A percentile compares a stretch with the other conserved stretches of the same genome.
Conservation (phyloP, 1,140 invertebrate species). For the Heliconius eleuchia region DNA sequence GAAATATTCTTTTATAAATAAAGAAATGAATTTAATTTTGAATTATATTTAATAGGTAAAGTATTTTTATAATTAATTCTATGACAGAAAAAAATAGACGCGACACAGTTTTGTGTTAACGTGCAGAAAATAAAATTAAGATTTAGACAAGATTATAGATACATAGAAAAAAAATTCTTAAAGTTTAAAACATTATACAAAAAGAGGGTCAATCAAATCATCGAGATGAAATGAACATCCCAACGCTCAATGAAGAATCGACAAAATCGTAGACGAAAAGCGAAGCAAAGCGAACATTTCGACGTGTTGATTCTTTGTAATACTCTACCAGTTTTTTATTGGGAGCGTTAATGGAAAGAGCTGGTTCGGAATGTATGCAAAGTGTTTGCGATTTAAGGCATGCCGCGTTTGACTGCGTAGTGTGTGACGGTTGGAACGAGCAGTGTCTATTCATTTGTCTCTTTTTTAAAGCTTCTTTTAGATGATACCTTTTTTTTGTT, state of each 20-base stretch:
- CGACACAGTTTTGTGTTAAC: not conserved
- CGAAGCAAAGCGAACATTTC: not conserved
- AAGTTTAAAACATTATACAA: too few relatives aligned
- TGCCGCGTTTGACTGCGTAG: constrained; percentile 39
- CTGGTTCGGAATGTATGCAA: constrained; percentile 46
- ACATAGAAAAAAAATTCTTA: too few relatives aligned
- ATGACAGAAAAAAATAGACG: too few relatives aligned
- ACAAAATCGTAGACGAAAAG: not conserved
- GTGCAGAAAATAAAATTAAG: too few relatives aligned
- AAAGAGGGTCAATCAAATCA: not conserved
- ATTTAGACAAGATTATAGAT: too few relatives aligned
- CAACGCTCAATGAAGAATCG: not conserved
- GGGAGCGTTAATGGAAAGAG: constrained; percentile 52
- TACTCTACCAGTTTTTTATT: constrained; percentile 42
- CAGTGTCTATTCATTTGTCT: constrained; percentile 40
- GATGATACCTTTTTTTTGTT: not conserved
- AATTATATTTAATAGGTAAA: too few relatives aligned
- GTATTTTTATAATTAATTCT: too few relatives aligned
- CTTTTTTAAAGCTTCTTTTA: constrained; percentile 34
- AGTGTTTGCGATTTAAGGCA: constrained; percentile 45
- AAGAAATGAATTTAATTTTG: too few relatives aligned
- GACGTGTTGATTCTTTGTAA: constrained; percentile 59
- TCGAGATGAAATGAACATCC: not conserved
- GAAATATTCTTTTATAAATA: too few relatives aligned
- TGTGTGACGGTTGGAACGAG: constrained; percentile 32